Conservation (phyloP, 2,888 invertebrate species). For the Neocrepidodera transversa region DNA sequence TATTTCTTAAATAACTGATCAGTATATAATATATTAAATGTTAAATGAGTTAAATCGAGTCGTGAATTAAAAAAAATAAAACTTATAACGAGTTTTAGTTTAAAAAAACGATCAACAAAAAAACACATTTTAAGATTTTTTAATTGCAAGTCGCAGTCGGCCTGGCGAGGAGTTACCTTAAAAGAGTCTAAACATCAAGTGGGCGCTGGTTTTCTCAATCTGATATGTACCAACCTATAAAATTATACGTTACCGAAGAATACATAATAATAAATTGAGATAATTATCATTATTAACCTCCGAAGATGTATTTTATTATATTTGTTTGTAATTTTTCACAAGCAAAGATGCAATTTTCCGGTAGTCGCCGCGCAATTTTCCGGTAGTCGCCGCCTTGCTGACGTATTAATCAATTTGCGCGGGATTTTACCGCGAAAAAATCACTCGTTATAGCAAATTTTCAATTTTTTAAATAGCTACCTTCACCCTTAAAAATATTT, state of each 20-base stretch:
- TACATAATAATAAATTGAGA: conserved; percentile 62
- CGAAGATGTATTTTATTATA: conserved; percentile 61
- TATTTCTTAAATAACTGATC: no score
- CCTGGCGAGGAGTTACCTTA: conserved; percentile 41
- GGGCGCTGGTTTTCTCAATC: conserved; percentile 52
- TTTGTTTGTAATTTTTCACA: conserved; percentile 62
- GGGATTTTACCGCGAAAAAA: no score
- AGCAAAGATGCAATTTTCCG: conserved; percentile 62
- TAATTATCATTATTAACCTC: conserved; percentile 62
- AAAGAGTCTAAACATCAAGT: conserved; percentile 43
- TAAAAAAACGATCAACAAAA: conserved; percentile 44
- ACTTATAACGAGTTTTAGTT: conserved; percentile 46
- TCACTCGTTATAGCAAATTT: no score
- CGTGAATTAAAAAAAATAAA: conserved; percentile 15
- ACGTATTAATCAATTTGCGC: conserved; percentile 57
- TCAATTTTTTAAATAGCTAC: no score
- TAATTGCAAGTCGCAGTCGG: conserved; percentile 53
- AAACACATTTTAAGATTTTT: conserved; percentile 54
- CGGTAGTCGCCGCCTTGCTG: conserved; percentile 59
- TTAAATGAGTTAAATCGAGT: conserved; percentile 9
- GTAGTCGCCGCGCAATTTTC: conserved; percentile 62
- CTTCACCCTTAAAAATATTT: no score
- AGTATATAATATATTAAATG: no score
- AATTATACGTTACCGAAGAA: conserved; percentile 59
- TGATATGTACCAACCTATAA: conserved; percentile 54